phyloP scores from a whole-genome alignment of 2,888 invertebrate genomes.

The Tetragnatha montana region DNA sequence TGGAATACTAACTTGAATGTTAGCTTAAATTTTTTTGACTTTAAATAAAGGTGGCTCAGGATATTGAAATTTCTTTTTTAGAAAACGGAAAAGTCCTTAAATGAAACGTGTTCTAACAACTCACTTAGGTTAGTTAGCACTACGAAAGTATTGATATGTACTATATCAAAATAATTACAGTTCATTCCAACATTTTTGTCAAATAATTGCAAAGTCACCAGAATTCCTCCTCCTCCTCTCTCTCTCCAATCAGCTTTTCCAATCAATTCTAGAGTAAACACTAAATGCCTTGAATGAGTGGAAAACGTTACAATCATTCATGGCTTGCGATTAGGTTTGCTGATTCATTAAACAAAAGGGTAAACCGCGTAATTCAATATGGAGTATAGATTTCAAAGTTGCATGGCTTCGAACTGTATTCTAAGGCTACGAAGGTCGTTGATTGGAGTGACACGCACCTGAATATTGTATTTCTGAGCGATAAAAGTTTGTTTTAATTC shows the following conservation, averaged over 20 bases:
- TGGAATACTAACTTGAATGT: too few relatives aligned
- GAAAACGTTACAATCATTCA: not conserved
- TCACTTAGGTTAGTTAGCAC: too few relatives aligned
- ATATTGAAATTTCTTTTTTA: too few relatives aligned
- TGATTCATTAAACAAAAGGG: slow-evolving; percentile 25
- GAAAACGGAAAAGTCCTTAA: too few relatives aligned
- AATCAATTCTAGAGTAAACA: not conserved
- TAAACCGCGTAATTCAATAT: not conserved
- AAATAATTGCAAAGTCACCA: too few relatives aligned
- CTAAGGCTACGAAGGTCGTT: not conserved
- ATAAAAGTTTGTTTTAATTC: not conserved
- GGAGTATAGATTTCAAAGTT: not conserved
- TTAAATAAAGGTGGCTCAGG: too few relatives aligned
- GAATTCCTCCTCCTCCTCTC: not conserved
- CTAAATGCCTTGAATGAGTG: not conserved
- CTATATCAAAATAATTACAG: too few relatives aligned
- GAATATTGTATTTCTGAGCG: not conserved
- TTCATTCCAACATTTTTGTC: too few relatives aligned
- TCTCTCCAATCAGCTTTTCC: not conserved
- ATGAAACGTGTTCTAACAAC: too few relatives aligned
- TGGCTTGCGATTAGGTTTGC: not conserved
- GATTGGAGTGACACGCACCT: not conserved
- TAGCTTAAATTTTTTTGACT: too few relatives aligned
- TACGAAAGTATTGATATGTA: too few relatives aligned
- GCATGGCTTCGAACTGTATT: not conserved